A percentile compares a stretch with the other conserved stretches of the same genome.
These are phyloP conservation scores for Rhabdophis nuchalis DNA, from an alignment of 2,797 vertebrate genomes.

Conservation along the genomic window DNA sequence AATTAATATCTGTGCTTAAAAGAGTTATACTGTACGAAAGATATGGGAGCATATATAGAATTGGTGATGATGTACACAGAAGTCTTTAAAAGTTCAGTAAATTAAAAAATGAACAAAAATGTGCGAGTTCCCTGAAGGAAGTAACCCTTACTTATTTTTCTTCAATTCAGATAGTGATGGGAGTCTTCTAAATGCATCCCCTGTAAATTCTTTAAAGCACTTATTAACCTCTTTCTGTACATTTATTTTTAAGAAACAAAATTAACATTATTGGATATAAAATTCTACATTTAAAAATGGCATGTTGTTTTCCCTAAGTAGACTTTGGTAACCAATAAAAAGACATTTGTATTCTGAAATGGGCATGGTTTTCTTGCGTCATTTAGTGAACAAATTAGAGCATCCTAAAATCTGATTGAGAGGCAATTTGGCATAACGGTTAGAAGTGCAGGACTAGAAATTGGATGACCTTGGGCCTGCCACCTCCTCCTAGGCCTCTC, in stretches of 20 bases:
- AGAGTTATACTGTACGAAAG: slow-evolving; percentile 15
- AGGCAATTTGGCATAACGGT: neutral
- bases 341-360: slow-evolving; percentile 34
- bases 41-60: neutral
- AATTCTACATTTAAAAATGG: slow-evolving; percentile 42
- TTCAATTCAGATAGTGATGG: slow-evolving; percentile 39
- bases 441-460: neutral
- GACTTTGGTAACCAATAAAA: slow-evolving; percentile 26
- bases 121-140: slow-evolving; percentile 39
- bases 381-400: slow-evolving; percentile 27
- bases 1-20: neutral
- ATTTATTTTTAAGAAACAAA: slow-evolving; percentile 27
- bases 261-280: slow-evolving; percentile 38
- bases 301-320: slow-evolving; percentile 41
- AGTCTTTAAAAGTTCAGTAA: slow-evolving; percentile 1
- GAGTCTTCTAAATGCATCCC: slow-evolving; percentile 56
- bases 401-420: slow-evolving; percentile 1
- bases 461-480: neutral
- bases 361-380: slow-evolving; percentile 17
- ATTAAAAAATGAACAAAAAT: slow-evolving; percentile 22
- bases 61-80: slow-evolving; percentile 10
- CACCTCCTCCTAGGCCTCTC: neutral
- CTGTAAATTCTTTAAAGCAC: slow-evolving; percentile 51
- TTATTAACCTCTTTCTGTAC: slow-evolving; percentile 48
- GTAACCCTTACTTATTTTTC: slow-evolving; percentile 34